Base-by-base conservation (phyloP, 1,140 invertebrate species). In the Gonatopus flavifemur region DNA sequence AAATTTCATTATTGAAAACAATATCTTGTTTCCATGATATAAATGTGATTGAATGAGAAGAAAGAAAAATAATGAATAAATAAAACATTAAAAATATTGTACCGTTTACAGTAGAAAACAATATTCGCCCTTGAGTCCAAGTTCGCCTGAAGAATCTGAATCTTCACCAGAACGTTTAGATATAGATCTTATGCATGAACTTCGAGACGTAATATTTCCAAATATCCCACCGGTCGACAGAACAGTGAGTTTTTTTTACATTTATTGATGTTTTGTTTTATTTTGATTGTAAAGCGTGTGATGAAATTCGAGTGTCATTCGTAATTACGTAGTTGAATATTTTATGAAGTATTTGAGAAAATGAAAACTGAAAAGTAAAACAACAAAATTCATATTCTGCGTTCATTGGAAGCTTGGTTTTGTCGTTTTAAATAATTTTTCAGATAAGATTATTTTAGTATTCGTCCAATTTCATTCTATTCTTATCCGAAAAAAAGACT, bases 171-270 rank as follows among this genome's bases (percentile, higher is more conserved):
- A 69, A 64, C 67, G 61, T 38, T 57, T 84, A 31, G 75, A 83
- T 56, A 83, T 86, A 55, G 84, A 87, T 69, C 69, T 87, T 33
- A 84, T 87, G 83, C 80, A 82, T 39, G 85, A 86, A 70, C 72
- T 87, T 42, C 78, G 84, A 55, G 83, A 87, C 67, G 79, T 86
- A 18, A 77, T 87, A 60, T 72, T 71, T 49, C 76, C 81, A 47
- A 77, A 71, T 47, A 66, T 71, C 22, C 81, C 82, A 18, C 74
- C 79, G 16, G 76, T 82, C 10, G 81, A 83, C 61, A 69, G 80
- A 70, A 80, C 76, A 40, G 83, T 84, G 73, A 79, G 77, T 77
- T 32, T 46, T 49, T 41, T 30, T 53, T 37, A n/a, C n/a, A n/a
- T n/a, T n/a, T n/a, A n/a, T n/a, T 40, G 21, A n/a, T 13, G 6